phyloP scores from a whole-genome alignment of 2,888 invertebrate genomes.

The Venusia cambrica region DNA sequence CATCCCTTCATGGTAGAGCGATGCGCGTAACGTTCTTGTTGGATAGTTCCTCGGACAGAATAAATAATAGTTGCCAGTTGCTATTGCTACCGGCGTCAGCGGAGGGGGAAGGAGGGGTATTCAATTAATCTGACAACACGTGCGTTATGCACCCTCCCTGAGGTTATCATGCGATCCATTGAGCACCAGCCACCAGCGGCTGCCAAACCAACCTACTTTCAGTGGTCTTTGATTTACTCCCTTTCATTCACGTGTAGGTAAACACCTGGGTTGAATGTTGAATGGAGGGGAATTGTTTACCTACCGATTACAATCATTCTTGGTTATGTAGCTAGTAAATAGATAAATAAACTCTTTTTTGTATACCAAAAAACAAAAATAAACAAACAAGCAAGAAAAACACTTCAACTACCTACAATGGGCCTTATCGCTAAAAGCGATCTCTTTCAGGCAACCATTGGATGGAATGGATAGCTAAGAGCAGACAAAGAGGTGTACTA shows the following conservation, averaged over 20 bases:
- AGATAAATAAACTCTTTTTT: no score
- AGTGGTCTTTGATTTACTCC: constrained; percentile 19
- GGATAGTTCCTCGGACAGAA: constrained; percentile 40
- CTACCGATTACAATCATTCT: no score
- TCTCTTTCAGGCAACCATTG: no score
- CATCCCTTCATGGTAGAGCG: constrained; percentile 34
- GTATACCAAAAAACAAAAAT: no score
- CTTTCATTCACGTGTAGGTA: constrained; percentile 10
- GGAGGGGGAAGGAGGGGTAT: constrained; percentile 44
- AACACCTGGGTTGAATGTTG: constrained; percentile 2
- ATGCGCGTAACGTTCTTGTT: constrained; percentile 38
- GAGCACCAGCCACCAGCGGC: constrained; percentile 37
- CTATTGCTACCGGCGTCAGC: constrained; percentile 27
- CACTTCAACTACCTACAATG: no score
- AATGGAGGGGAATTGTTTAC: no score
- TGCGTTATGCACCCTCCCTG: constrained; percentile 64
- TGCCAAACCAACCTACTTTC: constrained; percentile 17
- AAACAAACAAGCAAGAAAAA: no score
- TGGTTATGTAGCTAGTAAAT: no score
- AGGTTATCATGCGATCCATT: constrained; percentile 61
- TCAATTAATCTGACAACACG: constrained; percentile 74
- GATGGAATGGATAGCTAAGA: no score
- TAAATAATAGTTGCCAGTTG: no score
- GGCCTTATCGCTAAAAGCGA: no score
- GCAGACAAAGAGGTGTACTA: no score